Conservation (phyloP, 2,888 invertebrate species). For the Latheticus oryzae region DNA sequence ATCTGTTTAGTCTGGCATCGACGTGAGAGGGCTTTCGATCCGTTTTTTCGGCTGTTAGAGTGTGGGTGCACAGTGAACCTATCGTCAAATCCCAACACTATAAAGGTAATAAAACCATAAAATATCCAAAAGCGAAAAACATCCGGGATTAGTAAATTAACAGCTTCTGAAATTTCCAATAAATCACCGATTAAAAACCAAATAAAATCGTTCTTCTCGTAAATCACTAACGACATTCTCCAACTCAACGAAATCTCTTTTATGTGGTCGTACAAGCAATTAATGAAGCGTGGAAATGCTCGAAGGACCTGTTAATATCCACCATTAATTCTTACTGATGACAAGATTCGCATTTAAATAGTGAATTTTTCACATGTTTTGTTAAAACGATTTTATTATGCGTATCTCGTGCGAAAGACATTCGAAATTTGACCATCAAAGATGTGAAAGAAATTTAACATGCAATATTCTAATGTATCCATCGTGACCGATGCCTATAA, state of each 20-base stretch:
- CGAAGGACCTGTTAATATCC: slow-evolving; percentile 42
- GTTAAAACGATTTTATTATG: slow-evolving; percentile 40
- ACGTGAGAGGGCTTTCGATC: slow-evolving; percentile 31
- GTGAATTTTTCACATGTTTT: slow-evolving; percentile 19
- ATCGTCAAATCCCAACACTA: background rate
- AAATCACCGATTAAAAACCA: slow-evolving; percentile 18
- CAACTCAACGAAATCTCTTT: slow-evolving; percentile 38
- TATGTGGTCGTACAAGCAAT: slow-evolving; percentile 42
- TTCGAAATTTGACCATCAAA: slow-evolving; percentile 13
- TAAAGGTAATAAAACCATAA: slow-evolving; percentile 2
- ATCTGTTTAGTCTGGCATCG: slow-evolving; percentile 35
- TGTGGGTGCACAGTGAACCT: slow-evolving; percentile 9
- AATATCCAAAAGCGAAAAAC: too few species aligned
- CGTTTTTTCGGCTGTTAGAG: slow-evolving; percentile 21
- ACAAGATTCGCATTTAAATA: slow-evolving; percentile 48
- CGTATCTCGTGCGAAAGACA: slow-evolving; percentile 8
- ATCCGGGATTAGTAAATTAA: background rate
- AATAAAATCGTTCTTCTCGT: slow-evolving; percentile 21
- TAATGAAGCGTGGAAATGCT: slow-evolving; percentile 46
- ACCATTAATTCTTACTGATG: slow-evolving; percentile 45
- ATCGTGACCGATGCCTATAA: slow-evolving; percentile 34
- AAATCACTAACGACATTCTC: slow-evolving; percentile 30
- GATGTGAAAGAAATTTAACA: too few species aligned
- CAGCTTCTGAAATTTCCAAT: slow-evolving; percentile 9
- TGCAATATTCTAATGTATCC: too few species aligned